Evolutionary conservation across 1,140 invertebrate genomes (phyloP), one percentile per base, ranked within the genome.

Genomic region (Caenorhabditis remanei): DNA sequence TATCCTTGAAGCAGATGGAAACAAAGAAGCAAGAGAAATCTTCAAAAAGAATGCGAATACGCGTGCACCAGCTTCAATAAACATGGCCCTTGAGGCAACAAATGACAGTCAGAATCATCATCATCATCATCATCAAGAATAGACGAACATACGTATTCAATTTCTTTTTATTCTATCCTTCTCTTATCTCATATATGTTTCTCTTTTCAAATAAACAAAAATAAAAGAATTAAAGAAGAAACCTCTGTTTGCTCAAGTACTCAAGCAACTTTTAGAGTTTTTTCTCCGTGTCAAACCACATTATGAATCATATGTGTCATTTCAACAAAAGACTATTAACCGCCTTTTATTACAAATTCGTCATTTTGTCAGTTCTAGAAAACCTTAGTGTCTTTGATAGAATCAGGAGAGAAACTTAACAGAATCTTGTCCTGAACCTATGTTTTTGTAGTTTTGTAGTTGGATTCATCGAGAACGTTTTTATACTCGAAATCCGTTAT

Each of bases 51-150:
- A 79, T 41, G 71, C 71, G 71, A 79, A 79, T 79, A 79, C 71
- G 53, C 71, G 71, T 79, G 71, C 71, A 46, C 71, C 71, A 21
- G 71, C 71, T 24, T 79, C 71, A 4, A 79, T 79, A 24, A 79
- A 79, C 21, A 79, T 79, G 71, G 71, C 71, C 46, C 71, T 79
- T 24, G 71, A 79, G 21, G 71, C 71, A 4, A 50, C 71, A 21
- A 79, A 50, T 24, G 71, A 79, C 71, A 53, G 14, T 79, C 71
- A 79, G 71, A 79, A 79, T 79, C 71, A 79, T 79, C n/a, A n/a
- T n/a, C 71, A 79, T 79, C 71, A 79, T 79, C 71, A 79, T 79
- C 71, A 79, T 79, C 71, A 79, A n/a, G 65, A 71, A 46, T 71
- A 71, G 41, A n/a, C 21, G 46, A 46, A n/a, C n/a, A n/a, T 4